Conservation (phyloP, 1,140 invertebrate species). For the Meloidogyne hapla region DNA sequence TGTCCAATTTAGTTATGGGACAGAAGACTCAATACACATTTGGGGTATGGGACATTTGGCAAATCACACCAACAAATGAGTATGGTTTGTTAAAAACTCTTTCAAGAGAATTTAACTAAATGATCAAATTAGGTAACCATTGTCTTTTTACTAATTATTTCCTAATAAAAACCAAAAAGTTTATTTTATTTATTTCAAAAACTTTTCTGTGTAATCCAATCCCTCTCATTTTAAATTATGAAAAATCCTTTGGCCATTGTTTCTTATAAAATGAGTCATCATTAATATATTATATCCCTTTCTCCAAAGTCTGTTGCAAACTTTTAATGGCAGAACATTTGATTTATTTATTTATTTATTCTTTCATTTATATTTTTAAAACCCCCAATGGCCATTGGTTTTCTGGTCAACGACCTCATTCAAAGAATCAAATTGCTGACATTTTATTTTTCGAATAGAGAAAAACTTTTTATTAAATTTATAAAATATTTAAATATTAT, state of each 20-base stretch:
- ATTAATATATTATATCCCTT: neutral
- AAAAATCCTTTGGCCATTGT: neutral
- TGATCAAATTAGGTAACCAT: too few relatives aligned
- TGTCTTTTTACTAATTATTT: too few relatives aligned
- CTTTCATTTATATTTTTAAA: neutral
- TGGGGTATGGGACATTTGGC: too few relatives aligned
- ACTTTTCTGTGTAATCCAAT: too few relatives aligned
- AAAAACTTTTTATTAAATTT: too few relatives aligned
- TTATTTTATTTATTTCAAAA: neutral
- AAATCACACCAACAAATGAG: too few relatives aligned
- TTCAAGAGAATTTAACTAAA: too few relatives aligned
- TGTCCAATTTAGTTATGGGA: too few relatives aligned
- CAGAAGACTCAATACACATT: too few relatives aligned
- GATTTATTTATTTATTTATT: neutral
- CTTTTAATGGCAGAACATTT: neutral
- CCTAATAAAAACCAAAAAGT: neutral
- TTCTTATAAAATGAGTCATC: neutral
- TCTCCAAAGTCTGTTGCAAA: neutral
- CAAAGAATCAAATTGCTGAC: neutral
- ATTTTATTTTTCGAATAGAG: neutral
- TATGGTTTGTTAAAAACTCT: too few relatives aligned
- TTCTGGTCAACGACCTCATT: neutral
- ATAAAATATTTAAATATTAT: too few relatives aligned
- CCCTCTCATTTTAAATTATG: conserved; percentile 5
- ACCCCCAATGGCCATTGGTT: neutral